phyloP scores from a whole-genome alignment of 2,113 vertebrate species.

The Pteropus alecto region DNA sequence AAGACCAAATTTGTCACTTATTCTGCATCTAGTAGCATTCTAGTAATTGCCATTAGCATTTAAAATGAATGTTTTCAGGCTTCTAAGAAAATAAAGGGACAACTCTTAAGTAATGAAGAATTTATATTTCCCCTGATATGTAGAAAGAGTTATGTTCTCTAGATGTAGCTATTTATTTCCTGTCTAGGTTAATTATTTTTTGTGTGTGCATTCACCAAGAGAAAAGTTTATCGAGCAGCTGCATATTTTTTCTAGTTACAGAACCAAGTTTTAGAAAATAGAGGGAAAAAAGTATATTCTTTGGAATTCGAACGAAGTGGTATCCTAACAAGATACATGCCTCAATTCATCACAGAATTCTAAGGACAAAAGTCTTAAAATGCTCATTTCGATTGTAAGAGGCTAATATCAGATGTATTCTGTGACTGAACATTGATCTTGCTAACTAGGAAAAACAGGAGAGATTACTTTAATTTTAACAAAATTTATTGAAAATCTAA shows the following conservation, averaged over 20 bases:
- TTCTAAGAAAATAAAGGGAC: conserved; percentile 49
- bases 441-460: not conserved
- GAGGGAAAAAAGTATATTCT: not conserved
- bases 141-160: not conserved
- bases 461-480: conserved; percentile 2
- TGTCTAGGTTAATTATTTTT: not conserved
- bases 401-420: not conserved
- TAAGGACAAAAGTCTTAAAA: not conserved
- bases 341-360: not conserved
- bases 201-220: not conserved
- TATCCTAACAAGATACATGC: not conserved
- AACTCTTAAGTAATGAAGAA: conserved; percentile 34
- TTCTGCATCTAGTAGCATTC: not conserved
- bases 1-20: conserved; percentile 30
- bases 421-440: not conserved
- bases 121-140: conserved; percentile 25
- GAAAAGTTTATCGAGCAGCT: not conserved
- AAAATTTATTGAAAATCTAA: conserved; percentile 1
- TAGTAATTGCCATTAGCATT: conserved; percentile 49
- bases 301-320: not conserved
- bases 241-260: not conserved
- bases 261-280: not conserved
- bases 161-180: not conserved
- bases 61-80: conserved; percentile 55
- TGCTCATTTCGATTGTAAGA: not conserved